These are phyloP conservation scores for Drosophila watanabei DNA, from an alignment of 1,140 invertebrate genomes.

Conservation along the genomic window DNA sequence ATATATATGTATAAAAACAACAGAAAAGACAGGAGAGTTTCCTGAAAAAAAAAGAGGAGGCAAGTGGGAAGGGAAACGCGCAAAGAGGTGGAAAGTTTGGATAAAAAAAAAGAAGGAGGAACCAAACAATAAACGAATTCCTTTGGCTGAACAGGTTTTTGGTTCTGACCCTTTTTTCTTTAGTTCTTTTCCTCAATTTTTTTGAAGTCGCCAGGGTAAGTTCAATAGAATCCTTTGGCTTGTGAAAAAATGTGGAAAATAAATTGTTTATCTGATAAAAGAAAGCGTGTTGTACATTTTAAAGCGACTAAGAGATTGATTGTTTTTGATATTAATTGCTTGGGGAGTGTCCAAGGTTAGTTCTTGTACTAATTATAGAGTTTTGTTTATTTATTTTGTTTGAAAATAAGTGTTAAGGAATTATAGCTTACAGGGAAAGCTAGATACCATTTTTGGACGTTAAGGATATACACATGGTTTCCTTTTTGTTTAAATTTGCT, in stretches of 20 bases:
- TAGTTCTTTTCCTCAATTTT: background rate
- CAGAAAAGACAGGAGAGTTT: constrained; percentile 24
- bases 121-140: constrained; percentile 42
- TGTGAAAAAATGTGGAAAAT: background rate
- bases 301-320: background rate
- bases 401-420: too few relatives aligned
- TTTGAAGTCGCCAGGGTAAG: constrained; percentile 1
- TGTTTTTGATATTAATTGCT: background rate
- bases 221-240: constrained; percentile 19
- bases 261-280: constrained; percentile 14
- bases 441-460: too few relatives aligned
- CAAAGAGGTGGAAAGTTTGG: constrained; percentile 26
- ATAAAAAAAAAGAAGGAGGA: constrained; percentile 9
- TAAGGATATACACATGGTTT: background rate
- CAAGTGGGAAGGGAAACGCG: background rate
- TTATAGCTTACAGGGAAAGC: too few relatives aligned
- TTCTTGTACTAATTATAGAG: background rate
- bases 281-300: background rate
- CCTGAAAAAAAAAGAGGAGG: background rate
- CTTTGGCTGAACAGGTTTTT: constrained; percentile 22
- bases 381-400: too few relatives aligned
- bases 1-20: constrained; percentile 25
- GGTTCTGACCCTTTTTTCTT: constrained; percentile 16
- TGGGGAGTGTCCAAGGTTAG: background rate
- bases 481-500: background rate